phyloP scores from a whole-genome alignment of 1,140 invertebrate species.

The Diachasma alloeum region DNA sequence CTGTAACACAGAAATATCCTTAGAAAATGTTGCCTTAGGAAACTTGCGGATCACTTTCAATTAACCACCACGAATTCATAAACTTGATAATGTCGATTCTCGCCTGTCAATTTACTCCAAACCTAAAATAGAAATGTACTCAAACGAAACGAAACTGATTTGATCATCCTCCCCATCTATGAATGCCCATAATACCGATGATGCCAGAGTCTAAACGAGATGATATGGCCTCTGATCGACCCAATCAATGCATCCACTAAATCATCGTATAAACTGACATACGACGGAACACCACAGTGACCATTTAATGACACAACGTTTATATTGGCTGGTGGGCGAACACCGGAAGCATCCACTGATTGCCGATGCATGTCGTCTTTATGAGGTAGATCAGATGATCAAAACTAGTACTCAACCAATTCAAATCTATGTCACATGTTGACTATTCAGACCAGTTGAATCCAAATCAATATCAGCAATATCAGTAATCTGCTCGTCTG shows the following conservation, averaged over 20 bases:
- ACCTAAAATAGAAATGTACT: conserved; percentile 30
- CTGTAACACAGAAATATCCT: too few species aligned
- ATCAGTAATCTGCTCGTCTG: background rate
- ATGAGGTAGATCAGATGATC: conserved; percentile 45
- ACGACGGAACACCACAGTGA: conserved; percentile 45
- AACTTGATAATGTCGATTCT: conserved; percentile 12
- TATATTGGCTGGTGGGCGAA: conserved; percentile 52
- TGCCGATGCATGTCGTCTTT: conserved; percentile 61
- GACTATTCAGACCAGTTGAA: background rate
- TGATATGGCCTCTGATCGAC: conserved; percentile 64
- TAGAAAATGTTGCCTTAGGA: too few species aligned
- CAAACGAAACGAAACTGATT: conserved; percentile 53
- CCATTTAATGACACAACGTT: conserved; percentile 21
- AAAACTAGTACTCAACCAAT: conserved; percentile 10
- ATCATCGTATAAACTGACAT: conserved; percentile 66
- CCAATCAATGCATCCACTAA: conserved; percentile 66
- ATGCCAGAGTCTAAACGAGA: conserved; percentile 62
- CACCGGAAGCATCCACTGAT: conserved; percentile 61
- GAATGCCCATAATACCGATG: conserved; percentile 59
- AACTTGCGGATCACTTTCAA: too few species aligned
- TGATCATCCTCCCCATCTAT: conserved; percentile 56
- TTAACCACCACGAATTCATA: too few species aligned
- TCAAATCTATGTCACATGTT: conserved; percentile 10
- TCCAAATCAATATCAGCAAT: background rate
- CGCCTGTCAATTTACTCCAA: background rate